phyloP scores from a whole-genome alignment of 2,797 vertebrate genomes.

The Simalia tracyae region DNA sequence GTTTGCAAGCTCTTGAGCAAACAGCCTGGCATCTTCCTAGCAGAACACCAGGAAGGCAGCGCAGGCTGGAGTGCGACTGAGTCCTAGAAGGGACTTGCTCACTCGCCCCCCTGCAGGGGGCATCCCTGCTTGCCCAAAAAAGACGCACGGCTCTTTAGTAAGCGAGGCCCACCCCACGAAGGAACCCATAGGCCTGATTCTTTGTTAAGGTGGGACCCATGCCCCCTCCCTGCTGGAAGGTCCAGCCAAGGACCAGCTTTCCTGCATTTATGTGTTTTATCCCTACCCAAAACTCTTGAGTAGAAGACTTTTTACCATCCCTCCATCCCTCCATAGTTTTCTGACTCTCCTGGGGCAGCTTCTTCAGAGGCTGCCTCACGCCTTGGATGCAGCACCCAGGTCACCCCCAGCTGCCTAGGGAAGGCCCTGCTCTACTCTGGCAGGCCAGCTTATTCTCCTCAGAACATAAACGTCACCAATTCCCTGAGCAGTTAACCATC shows the following conservation, averaged over 20 bases:
- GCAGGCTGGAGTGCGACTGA: background rate
- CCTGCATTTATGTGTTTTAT: too few relatives aligned
- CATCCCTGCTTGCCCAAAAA: background rate
- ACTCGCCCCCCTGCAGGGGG: background rate
- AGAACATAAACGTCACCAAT: background rate
- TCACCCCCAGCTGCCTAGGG: too few relatives aligned
- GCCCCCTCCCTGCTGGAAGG: background rate
- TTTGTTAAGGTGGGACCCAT: background rate
- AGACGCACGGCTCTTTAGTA: background rate
- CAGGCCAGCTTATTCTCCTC: background rate
- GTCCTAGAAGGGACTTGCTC: background rate
- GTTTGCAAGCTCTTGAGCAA: background rate
- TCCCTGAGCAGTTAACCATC: slow-evolving; percentile 48
- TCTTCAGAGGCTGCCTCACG: background rate
- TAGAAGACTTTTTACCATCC: background rate
- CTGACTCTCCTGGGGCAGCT: rapidly evolving
- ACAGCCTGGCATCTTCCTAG: background rate
- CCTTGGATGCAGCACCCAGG: too few relatives aligned
- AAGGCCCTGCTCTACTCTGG: background rate
- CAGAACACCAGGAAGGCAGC: background rate
- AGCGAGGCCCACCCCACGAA: too few relatives aligned
- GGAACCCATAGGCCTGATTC: background rate
- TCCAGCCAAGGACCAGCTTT: background rate
- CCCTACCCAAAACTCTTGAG: background rate
- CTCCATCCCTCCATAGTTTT: too few relatives aligned